These are phyloP conservation scores for Hemitrygon akajei DNA, from an alignment of 2,797 vertebrate genomes.

Conservation along the genomic window DNA sequence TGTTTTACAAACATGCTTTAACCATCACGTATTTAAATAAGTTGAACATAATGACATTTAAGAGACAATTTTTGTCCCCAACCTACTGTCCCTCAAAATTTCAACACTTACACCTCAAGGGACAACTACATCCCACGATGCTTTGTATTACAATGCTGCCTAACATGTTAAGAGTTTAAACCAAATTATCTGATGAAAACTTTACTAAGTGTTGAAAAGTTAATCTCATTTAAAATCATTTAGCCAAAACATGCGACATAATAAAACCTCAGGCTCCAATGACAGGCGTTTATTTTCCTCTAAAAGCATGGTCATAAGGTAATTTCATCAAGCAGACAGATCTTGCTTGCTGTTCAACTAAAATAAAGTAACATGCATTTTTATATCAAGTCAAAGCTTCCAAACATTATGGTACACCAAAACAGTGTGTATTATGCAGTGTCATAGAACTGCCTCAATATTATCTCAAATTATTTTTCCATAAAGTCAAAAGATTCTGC, in stretches of 20 bases:
- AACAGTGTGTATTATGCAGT: slow-evolving; percentile 37
- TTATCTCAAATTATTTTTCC: slow-evolving; percentile 14
- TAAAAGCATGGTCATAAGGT: not conserved
- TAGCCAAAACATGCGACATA: slow-evolving; percentile 12
- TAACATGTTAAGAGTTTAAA: not conserved
- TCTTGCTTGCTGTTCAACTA: not conserved
- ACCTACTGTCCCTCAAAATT: not conserved
- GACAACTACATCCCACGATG: not conserved
- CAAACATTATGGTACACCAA: slow-evolving; percentile 23
- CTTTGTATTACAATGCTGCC: not conserved
- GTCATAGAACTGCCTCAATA: slow-evolving; percentile 10
- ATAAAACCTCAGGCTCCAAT: not conserved
- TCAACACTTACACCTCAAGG: not conserved
- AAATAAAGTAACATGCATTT: slow-evolving; percentile 35
- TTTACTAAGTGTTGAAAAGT: not conserved
- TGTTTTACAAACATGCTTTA: not conserved
- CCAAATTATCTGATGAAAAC: not conserved
- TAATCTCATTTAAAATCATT: not conserved
- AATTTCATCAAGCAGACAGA: slow-evolving; percentile 10
- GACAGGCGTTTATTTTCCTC: not conserved
- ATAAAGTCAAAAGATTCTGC: slow-evolving; percentile 20
- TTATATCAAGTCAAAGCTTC: slow-evolving; percentile 16
- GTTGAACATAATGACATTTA: not conserved
- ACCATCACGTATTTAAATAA: not conserved
- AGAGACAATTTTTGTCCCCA: not conserved